Evolutionary conservation across 2,797 vertebrate species (phyloP).

Genomic region (Rhynchonycteris naso): DNA sequence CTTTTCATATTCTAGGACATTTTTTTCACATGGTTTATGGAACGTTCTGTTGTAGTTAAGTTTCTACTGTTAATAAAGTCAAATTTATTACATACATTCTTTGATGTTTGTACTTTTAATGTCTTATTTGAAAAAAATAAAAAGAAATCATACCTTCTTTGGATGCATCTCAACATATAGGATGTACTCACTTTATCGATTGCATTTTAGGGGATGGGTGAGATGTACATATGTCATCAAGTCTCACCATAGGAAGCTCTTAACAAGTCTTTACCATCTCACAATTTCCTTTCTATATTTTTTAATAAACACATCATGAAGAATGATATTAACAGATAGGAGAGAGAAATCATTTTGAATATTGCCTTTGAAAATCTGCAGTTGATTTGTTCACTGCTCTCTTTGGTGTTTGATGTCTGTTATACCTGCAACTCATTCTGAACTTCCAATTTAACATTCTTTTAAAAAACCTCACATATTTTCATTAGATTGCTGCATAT

Average conservation of each 20-base stretch:
- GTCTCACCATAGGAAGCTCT: neutral
- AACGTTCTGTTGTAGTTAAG: neutral
- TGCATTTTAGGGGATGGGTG: neutral
- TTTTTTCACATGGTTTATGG: neutral
- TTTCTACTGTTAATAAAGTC: neutral
- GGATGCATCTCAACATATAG: neutral
- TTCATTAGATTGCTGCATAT: neutral
- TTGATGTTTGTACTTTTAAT: neutral
- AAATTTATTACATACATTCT: neutral
- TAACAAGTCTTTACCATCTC: neutral
- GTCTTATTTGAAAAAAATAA: neutral
- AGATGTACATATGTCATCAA: neutral
- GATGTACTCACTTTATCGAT: neutral
- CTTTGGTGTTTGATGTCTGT: neutral
- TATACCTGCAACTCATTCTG: neutral
- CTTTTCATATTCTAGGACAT: neutral
- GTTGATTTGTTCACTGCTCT: neutral
- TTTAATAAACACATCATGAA: neutral
- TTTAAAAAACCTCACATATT: neutral
- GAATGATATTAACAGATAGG: neutral
- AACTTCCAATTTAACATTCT: neutral
- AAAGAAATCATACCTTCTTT: neutral
- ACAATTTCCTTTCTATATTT: neutral
- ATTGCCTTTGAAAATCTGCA: constrained; percentile 3
- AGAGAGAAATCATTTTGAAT: neutral